Percentiles rank a stretch among this genome's conserved stretches.
phyloP scores from a whole-genome alignment of 2,888 invertebrate genomes.

The Nomada ruficornis region DNA sequence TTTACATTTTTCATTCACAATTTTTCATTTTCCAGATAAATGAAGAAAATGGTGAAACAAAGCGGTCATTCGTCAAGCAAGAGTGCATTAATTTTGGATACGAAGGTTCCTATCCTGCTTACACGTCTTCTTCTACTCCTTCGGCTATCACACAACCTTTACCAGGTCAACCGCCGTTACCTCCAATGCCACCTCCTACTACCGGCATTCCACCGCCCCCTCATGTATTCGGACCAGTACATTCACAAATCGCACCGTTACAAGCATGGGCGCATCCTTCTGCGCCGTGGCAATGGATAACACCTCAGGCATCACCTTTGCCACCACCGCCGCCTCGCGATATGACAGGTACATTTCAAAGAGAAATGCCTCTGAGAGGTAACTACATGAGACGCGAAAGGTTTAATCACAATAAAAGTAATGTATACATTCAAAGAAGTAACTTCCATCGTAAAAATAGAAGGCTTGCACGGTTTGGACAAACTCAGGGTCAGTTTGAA shows the following conservation, averaged over 20 bases:
- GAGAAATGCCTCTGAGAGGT: slow-evolving; percentile 76
- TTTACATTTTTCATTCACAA: slow-evolving; percentile 52
- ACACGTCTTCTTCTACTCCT: slow-evolving; percentile 73
- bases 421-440: slow-evolving; percentile 77
- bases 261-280: slow-evolving; percentile 75
- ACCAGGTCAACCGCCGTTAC: slow-evolving; percentile 82
- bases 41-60: slow-evolving; percentile 76
- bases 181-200: slow-evolving; percentile 83
- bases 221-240: slow-evolving; percentile 78
- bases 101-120: slow-evolving; percentile 76
- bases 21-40: slow-evolving; percentile 64
- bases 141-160: slow-evolving; percentile 79
- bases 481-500: slow-evolving; percentile 77
- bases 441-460: slow-evolving; percentile 82
- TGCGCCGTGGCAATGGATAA: slow-evolving; percentile 82
- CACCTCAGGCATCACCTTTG: slow-evolving; percentile 77
- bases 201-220: slow-evolving; percentile 79
- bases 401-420: slow-evolving; percentile 78
- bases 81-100: slow-evolving; percentile 76
- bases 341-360: slow-evolving; percentile 76
- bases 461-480: slow-evolving; percentile 75
- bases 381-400: slow-evolving; percentile 79
- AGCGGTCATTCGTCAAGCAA: slow-evolving; percentile 73
- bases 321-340: slow-evolving; percentile 75
- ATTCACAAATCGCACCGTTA: slow-evolving; percentile 79